Percentiles rank a stretch among this genome's conserved stretches.
Conservation (phyloP, 2,113 vertebrate genomes). For the Rhinoptilus africanus region DNA sequence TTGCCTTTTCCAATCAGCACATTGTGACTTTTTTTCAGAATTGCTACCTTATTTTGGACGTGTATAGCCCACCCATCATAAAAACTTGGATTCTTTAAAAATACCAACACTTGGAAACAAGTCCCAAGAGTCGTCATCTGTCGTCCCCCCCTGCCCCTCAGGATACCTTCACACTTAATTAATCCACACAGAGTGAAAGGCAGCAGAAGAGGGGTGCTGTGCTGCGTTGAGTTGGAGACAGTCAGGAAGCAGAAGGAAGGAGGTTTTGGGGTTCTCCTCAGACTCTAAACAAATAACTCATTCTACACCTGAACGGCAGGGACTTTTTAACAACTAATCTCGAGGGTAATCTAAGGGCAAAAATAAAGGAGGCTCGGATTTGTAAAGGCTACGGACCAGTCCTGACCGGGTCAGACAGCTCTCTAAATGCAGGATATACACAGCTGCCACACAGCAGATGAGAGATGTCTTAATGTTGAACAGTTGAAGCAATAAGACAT, state of each 20-base stretch:
- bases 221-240: background rate
- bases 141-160: no score
- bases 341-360: slow-evolving; percentile 8
- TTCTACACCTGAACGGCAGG: background rate
- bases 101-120: background rate
- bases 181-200: background rate
- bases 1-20: background rate
- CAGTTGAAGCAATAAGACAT: background rate
- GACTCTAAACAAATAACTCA: background rate
- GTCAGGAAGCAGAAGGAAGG: background rate
- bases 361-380: background rate
- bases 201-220: background rate
- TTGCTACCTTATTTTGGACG: background rate
- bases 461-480: background rate
- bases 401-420: background rate
- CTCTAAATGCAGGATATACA: background rate
- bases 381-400: background rate
- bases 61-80: background rate
- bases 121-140: background rate
- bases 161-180: background rate
- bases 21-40: background rate
- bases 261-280: background rate
- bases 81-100: background rate
- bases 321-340: background rate
- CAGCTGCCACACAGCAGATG: background rate